These are phyloP conservation scores for Chelmon rostratus DNA, from an alignment of 2,797 vertebrate species.

Conservation along the genomic window DNA sequence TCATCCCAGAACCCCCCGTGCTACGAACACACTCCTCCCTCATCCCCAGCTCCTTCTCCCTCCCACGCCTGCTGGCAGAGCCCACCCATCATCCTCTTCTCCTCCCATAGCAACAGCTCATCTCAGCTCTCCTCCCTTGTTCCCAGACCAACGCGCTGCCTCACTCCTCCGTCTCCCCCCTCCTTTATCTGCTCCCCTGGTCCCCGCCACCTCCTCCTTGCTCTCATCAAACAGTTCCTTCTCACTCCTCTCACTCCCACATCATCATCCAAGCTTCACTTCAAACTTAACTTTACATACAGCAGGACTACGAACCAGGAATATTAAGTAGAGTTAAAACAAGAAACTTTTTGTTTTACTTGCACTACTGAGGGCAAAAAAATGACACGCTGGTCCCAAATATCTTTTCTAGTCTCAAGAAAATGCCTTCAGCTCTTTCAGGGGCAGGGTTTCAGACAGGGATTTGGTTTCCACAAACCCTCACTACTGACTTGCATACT, in stretches of 20 bases:
- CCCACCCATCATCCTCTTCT: slow-evolving; percentile 76
- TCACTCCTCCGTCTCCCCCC: slow-evolving; percentile 34
- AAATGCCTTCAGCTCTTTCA: slow-evolving; percentile 70
- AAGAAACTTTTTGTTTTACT: slow-evolving; percentile 53
- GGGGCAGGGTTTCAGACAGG: slow-evolving; percentile 52
- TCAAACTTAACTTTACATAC: slow-evolving; percentile 62
- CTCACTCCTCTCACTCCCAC: slow-evolving; percentile 59
- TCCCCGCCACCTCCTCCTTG: slow-evolving; percentile 59
- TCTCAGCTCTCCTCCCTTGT: slow-evolving; percentile 72
- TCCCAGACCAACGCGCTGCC: slow-evolving; percentile 64
- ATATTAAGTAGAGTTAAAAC: slow-evolving; percentile 64
- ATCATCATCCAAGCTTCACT: slow-evolving; percentile 58
- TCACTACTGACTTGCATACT: slow-evolving; percentile 59
- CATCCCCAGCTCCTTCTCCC: slow-evolving; percentile 67
- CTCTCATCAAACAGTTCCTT: slow-evolving; percentile 66
- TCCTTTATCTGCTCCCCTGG: slow-evolving; percentile 61
- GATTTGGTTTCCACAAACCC: slow-evolving; percentile 56
- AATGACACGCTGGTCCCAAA: slow-evolving; percentile 49
- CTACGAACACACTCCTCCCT: slow-evolving; percentile 72
- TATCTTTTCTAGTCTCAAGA: slow-evolving; percentile 46
- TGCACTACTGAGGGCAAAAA: slow-evolving; percentile 42
- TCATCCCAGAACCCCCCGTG: slow-evolving; percentile 74
- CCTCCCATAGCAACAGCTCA: slow-evolving; percentile 80
- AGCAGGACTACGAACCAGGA: slow-evolving; percentile 51
- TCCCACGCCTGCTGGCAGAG: slow-evolving; percentile 73